Conservation (phyloP, 2,888 invertebrate species). For the Mythimna vitellina region DNA sequence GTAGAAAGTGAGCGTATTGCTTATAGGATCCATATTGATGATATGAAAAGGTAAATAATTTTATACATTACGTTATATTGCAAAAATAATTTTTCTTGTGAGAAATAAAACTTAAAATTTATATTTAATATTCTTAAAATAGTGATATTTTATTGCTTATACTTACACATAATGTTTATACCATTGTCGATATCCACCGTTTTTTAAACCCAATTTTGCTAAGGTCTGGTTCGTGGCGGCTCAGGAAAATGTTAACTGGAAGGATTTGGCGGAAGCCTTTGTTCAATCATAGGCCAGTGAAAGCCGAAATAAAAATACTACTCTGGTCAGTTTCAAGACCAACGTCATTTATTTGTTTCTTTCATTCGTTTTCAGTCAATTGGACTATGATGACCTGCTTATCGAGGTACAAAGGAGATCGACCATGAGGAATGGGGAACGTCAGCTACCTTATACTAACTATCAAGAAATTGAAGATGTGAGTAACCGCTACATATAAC, state of each 20-base stretch:
- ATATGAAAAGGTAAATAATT: conserved; percentile 86
- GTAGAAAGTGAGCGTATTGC: conserved; percentile 77
- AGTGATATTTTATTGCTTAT: no score
- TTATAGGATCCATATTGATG: conserved; percentile 80
- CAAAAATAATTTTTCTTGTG: not conserved
- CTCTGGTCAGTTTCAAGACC: not conserved
- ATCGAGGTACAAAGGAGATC: conserved; percentile 65
- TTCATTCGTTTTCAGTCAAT: conserved; percentile 69
- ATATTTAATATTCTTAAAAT: no score
- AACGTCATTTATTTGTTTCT: not conserved
- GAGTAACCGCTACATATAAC: conserved; percentile 48
- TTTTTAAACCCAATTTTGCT: not conserved
- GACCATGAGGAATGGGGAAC: conserved; percentile 66
- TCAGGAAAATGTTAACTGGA: no score
- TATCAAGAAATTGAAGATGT: conserved; percentile 80
- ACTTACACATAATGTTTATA: no score
- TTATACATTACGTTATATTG: not conserved
- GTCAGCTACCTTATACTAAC: conserved; percentile 80
- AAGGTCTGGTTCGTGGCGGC: no score
- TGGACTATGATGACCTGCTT: conserved; percentile 77
- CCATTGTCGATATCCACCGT: no score
- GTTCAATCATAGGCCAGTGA: no score
- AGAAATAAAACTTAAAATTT: no score
- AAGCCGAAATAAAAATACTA: not conserved
- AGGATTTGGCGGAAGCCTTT: no score